Base-by-base conservation (phyloP, 92 coral and sea anemone species). In the Bergia puertoricense region DNA sequence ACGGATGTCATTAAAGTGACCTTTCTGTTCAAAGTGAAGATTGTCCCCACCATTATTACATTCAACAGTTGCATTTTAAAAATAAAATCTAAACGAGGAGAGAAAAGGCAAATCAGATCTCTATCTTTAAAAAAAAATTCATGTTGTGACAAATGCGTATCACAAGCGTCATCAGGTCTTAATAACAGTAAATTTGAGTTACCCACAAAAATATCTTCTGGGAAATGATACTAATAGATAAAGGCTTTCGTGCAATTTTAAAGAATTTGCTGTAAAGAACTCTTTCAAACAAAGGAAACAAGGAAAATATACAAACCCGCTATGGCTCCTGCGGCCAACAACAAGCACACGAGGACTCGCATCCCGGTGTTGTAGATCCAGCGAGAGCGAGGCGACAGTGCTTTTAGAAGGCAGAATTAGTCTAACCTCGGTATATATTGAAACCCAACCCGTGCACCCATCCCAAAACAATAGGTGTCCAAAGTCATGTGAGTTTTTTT, bases 241-340 rank as follows among this genome's bases (percentile, higher is more conserved):
- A 62, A 62, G 68, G 23, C 23, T 62, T 62, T 62, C 68, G 18
- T 6, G 18, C 23, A 23, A 0, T 13, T 54, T 54, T 54, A 11
- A 54, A 54, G 30, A 62, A 5, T 5, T 62, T 62, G 30, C 30
- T 22, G 69, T 16, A 62, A 62, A 16, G 6, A 62, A 5, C 48
- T 36, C 38, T 41, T 81, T 15, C 6, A 81, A 59, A 37, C 8
- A 8, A 10, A 44, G n/a, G 59, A 65, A 77, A 81, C 23, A 71
- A 67, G 85, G 13, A 6, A 14, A 42, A 39, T 43, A 14, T 89
- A 93, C 98, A 38, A 90, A 97, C 99, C 99, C 90, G 98, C 98
- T 39, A 97, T 37, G 87, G 96, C 95, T 85, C 98, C 99, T 46
- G 95, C 91, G 94, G 98, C 98, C 96, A 97, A 94, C 98, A 97